A percentile compares a stretch with the other conserved stretches of the same genome.
These are phyloP conservation scores for Perca schrenkii DNA, from an alignment of 2,113 vertebrate genomes.

Conservation along the genomic window DNA sequence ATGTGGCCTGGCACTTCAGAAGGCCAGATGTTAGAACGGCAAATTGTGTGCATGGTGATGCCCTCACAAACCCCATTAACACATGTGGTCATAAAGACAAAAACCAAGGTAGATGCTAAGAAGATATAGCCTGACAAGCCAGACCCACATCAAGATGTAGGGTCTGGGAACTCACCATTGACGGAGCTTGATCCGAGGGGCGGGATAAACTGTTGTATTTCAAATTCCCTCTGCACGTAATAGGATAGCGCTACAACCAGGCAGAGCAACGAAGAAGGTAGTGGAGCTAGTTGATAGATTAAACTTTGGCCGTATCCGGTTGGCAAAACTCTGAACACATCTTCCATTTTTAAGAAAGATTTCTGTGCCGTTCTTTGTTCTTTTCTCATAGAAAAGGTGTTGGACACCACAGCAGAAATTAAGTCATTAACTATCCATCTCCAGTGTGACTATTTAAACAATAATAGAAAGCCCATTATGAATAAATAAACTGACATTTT, in stretches of 20 bases:
- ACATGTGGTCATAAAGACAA: slow-evolving; percentile 18
- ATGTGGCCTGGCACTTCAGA: slow-evolving; percentile 74
- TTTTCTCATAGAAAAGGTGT: background rate
- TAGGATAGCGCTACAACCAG: too few species aligned
- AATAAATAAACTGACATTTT: slow-evolving; percentile 39
- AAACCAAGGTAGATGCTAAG: background rate
- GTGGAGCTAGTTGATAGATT: too few species aligned
- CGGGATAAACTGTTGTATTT: too few species aligned
- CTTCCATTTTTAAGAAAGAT: too few species aligned
- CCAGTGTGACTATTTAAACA: slow-evolving; percentile 34
- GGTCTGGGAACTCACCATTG: too few species aligned
- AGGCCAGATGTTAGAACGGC: slow-evolving; percentile 64
- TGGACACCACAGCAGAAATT: slow-evolving; percentile 18
- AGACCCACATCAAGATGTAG: too few species aligned
- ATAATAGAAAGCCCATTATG: slow-evolving; percentile 25
- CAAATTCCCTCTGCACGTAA: too few species aligned
- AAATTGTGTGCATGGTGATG: slow-evolving; percentile 31
- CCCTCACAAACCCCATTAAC: slow-evolving; percentile 29
- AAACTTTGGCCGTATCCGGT: too few species aligned
- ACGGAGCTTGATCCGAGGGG: too few species aligned
- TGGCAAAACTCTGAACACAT: too few species aligned
- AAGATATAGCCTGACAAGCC: background rate
- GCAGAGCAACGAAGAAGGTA: too few species aligned
- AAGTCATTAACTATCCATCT: slow-evolving; percentile 45
- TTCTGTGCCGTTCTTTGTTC: too few species aligned